phyloP scores from a whole-genome alignment of 2,797 vertebrate genomes.

The Petrocephalus schoutedeni region DNA sequence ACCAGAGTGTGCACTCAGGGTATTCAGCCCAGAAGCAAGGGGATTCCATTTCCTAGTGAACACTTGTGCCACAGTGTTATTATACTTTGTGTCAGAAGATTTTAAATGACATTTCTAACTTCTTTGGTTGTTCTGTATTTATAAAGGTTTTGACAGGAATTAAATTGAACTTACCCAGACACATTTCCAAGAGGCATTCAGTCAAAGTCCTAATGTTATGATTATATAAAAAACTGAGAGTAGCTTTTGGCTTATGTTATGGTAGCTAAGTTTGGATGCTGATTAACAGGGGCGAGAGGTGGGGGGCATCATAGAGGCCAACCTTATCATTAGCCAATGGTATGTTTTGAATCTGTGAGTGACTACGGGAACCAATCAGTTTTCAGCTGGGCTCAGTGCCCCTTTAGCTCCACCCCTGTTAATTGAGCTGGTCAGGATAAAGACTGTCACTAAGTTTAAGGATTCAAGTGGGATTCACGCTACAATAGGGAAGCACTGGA shows the following conservation, averaged over 20 bases:
- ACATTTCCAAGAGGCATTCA: not conserved
- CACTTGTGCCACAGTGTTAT: not conserved
- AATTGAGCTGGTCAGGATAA: not conserved
- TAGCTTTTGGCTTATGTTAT: not conserved
- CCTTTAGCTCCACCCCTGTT: not conserved
- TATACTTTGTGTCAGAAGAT: conserved; percentile 1
- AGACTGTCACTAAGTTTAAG: not conserved
- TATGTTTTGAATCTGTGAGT: not conserved
- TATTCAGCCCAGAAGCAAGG: conserved; percentile 9
- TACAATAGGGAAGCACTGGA: not conserved
- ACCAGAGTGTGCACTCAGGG: not conserved
- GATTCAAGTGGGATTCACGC: not conserved
- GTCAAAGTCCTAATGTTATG: not conserved
- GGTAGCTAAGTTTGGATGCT: not conserved
- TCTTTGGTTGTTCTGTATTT: conserved; percentile 2
- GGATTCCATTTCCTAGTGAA: not conserved
- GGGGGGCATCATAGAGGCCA: not conserved
- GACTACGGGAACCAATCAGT: not conserved
- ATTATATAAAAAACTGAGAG: not conserved
- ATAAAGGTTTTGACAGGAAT: not conserved
- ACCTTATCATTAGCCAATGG: not conserved
- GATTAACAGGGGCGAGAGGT: not conserved
- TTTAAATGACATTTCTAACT: not conserved
- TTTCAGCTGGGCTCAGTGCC: not conserved
- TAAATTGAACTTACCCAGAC: not conserved